phyloP scores from a whole-genome alignment of 2,797 vertebrate genomes.

The Eutrigla gurnardus region DNA sequence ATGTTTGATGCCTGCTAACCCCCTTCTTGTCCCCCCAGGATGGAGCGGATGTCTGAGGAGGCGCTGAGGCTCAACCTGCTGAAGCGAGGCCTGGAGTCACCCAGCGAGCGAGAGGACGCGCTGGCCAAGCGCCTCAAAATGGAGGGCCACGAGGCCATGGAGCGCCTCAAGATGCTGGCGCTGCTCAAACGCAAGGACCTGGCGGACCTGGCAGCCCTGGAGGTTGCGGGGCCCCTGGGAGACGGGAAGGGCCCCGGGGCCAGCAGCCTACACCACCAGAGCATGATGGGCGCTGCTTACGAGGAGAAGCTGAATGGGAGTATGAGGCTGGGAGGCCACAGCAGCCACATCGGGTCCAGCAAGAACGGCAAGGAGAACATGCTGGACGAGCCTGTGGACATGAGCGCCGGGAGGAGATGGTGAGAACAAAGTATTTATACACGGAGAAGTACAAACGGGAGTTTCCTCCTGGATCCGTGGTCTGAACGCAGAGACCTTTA shows the following conservation, averaged over 20 bases:
- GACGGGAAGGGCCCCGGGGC: conserved; percentile 80
- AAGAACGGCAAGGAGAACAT: conserved; percentile 95
- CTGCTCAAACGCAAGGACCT: conserved; percentile 95
- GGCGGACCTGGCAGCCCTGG: conserved; percentile 81
- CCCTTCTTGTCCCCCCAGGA: conserved; percentile 65
- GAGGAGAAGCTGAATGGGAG: conserved; percentile 95
- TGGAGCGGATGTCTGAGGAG: conserved; percentile 97
- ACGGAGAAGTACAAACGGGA: background rate
- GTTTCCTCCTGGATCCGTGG: background rate
- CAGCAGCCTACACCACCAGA: conserved; percentile 75
- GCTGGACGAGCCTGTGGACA: conserved; percentile 94
- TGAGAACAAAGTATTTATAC: conserved; percentile 69
- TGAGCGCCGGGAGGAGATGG: conserved; percentile 94
- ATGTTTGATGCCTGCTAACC: conserved; percentile 18
- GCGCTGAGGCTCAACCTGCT: conserved; percentile 93
- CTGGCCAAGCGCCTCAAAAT: conserved; percentile 94
- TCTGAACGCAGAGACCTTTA: background rate
- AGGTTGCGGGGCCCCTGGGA: conserved; percentile 73
- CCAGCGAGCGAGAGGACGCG: conserved; percentile 90
- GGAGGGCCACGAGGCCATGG: conserved; percentile 97
- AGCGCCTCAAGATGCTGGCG: conserved; percentile 96
- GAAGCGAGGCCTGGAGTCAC: conserved; percentile 90
- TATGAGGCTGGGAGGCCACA: conserved; percentile 80
- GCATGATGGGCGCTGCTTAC: conserved; percentile 78
- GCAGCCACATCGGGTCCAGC: conserved; percentile 77